phyloP scores from a whole-genome alignment of 1,140 invertebrate species.

The Armadillidium nasatum region DNA sequence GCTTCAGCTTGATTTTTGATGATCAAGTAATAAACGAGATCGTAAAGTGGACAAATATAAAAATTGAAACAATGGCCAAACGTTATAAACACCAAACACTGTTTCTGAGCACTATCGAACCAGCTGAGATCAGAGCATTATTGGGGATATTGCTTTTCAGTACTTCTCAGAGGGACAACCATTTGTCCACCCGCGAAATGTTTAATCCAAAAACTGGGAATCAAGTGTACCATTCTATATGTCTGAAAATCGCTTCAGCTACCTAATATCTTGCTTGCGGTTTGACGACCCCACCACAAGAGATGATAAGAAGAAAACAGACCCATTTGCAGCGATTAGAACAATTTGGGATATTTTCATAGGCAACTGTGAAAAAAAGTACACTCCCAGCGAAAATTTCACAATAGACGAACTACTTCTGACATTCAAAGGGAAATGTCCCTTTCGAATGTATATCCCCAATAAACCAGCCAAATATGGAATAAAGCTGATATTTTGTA shows the following conservation, averaged over 20 bases:
- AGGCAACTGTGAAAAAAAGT: slow-evolving; percentile 25
- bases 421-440: slow-evolving; percentile 29
- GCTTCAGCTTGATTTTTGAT: slow-evolving; percentile 23
- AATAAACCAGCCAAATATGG: slow-evolving; percentile 19
- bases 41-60: slow-evolving; percentile 24
- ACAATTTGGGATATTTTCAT: slow-evolving; percentile 44
- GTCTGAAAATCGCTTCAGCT: slow-evolving; percentile 27
- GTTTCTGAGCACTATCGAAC: background rate
- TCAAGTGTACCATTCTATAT: slow-evolving; percentile 24
- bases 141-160: slow-evolving; percentile 23
- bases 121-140: slow-evolving; percentile 25
- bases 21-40: slow-evolving; percentile 12
- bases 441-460: slow-evolving; percentile 23
- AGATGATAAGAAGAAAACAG: slow-evolving; percentile 28
- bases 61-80: slow-evolving; percentile 19
- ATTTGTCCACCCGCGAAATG: slow-evolving; percentile 24
- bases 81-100: slow-evolving; percentile 16
- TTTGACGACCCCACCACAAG: slow-evolving; percentile 45
- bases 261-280: slow-evolving; percentile 29
- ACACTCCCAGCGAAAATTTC: slow-evolving; percentile 26
- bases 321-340: slow-evolving; percentile 44
- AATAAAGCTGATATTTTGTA: slow-evolving; percentile 2
- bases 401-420: slow-evolving; percentile 32
- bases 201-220: slow-evolving; percentile 10
- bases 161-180: slow-evolving; percentile 19